phyloP scores from a whole-genome alignment of 2,113 vertebrate genomes.

The Genyomyrus donnyi region DNA sequence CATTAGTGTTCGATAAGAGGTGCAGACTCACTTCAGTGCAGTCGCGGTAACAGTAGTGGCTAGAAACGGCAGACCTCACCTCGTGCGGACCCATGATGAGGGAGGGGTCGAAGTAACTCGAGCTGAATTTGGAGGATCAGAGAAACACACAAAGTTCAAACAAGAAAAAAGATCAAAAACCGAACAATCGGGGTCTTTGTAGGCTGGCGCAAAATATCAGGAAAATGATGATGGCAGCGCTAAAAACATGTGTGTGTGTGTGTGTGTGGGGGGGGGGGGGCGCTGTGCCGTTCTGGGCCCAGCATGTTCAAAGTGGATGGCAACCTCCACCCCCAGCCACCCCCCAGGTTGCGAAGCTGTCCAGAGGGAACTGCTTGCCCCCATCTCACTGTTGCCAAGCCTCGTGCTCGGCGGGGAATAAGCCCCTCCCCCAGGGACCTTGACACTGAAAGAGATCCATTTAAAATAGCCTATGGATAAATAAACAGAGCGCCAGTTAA shows the following conservation, averaged over 20 bases:
- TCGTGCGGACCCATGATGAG: too few species aligned
- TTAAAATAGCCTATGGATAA: conserved; percentile 36
- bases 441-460: conserved; percentile 15
- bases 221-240: background rate
- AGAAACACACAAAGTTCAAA: background rate
- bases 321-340: background rate
- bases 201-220: background rate
- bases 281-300: background rate
- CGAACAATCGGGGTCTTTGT: background rate
- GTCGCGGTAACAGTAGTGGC: background rate
- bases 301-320: background rate
- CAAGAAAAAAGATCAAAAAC: background rate
- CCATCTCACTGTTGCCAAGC: background rate
- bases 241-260: background rate
- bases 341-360: background rate
- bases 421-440: background rate
- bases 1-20: background rate
- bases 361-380: background rate
- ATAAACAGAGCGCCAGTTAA: conserved; percentile 43
- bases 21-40: background rate
- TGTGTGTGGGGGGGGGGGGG: background rate
- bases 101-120: too few species aligned
- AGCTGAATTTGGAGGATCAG: background rate
- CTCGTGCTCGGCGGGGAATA: background rate
- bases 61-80: background rate